A percentile compares a stretch with the other conserved stretches of the same genome.
These are phyloP conservation scores for Phytoseiulus persimilis DNA, from an alignment of 2,888 invertebrate species.

Conservation along the genomic window DNA sequence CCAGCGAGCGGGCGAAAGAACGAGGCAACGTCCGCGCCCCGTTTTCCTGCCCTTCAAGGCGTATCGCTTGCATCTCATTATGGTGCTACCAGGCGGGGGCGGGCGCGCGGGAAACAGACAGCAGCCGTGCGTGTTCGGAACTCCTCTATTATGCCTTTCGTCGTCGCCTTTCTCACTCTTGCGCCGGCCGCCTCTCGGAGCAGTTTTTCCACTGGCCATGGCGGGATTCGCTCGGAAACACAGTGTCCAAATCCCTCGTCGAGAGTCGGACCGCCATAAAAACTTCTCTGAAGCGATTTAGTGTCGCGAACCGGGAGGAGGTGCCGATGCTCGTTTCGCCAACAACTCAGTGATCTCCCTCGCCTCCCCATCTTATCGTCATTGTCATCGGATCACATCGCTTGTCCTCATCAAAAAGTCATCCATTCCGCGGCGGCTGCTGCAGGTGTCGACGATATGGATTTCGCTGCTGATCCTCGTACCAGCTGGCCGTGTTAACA, in stretches of 20 bases:
- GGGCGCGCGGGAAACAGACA: not conserved
- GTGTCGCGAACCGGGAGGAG: not conserved
- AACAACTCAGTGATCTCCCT: not conserved
- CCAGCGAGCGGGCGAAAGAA: not conserved
- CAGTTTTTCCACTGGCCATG: not conserved
- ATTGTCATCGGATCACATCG: not conserved
- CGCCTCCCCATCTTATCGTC: not conserved
- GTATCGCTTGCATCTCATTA: not conserved
- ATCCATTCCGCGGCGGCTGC: not conserved
- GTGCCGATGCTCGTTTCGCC: conserved; percentile 5
- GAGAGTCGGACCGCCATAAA: not conserved
- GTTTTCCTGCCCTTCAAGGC: not conserved
- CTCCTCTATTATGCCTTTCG: not conserved
- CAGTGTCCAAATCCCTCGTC: not conserved
- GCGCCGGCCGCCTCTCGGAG: no score
- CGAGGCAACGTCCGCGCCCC: not conserved
- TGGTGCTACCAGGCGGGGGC: not conserved
- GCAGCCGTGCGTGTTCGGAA: not conserved
- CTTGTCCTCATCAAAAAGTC: not conserved
- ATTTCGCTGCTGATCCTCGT: not conserved
- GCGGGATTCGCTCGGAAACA: not conserved
- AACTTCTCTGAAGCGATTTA: not conserved
- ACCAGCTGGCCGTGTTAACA: not conserved
- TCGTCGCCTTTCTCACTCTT: not conserved
- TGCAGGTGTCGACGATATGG: conserved; percentile 5